These are phyloP conservation scores for Cryptoprocta ferox DNA, from an alignment of 2,797 vertebrate genomes.

Conservation along the genomic window DNA sequence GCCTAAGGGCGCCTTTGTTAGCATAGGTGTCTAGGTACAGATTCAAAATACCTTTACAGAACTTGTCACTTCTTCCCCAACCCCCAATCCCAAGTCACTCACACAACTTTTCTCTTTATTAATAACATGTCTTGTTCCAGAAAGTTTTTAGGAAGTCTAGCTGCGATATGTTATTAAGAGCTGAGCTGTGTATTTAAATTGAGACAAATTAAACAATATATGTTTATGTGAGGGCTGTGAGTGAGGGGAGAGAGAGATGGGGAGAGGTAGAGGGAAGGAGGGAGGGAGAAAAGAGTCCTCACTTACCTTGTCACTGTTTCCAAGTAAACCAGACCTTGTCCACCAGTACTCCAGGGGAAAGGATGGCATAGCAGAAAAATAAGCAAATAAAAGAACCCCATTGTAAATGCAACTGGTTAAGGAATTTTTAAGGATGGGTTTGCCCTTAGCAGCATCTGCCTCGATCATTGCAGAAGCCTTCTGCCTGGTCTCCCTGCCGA, in stretches of 20 bases:
- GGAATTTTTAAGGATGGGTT: background rate
- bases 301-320: background rate
- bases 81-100: background rate
- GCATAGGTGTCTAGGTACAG: background rate
- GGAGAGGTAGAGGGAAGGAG: background rate
- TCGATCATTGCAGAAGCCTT: background rate
- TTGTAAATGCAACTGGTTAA: background rate
- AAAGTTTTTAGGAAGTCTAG: constrained; percentile 53
- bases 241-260: background rate
- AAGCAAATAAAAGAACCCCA: background rate
- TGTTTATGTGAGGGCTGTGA: background rate
- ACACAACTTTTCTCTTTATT: constrained; percentile 30
- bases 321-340: background rate
- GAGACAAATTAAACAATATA: constrained; percentile 31
- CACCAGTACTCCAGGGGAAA: background rate
- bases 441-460: background rate
- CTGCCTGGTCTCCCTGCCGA: background rate
- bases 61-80: background rate
- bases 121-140: constrained; percentile 1
- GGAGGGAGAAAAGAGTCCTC: background rate
- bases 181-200: constrained; percentile 16
- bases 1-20: background rate
- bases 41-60: background rate
- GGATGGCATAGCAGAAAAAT: background rate
- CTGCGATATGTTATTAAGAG: constrained; percentile 2